Conservation (phyloP, 64 coral and sea anemone genomes). For the Pocillopora verrucosa region DNA sequence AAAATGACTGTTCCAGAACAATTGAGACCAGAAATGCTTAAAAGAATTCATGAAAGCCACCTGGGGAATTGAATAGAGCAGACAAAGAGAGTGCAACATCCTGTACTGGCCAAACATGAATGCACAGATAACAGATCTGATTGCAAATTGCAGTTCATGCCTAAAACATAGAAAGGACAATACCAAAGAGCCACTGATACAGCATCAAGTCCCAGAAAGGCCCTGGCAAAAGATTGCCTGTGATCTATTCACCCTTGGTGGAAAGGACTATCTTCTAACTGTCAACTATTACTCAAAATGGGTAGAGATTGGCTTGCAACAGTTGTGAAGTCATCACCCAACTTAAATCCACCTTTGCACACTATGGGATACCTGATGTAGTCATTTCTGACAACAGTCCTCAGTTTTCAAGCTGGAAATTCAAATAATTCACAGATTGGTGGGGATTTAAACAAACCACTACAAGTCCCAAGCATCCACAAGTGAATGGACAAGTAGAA, state of each 20-base stretch:
- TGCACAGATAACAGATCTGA: background rate
- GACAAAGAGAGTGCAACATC: background rate
- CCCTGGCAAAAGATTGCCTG: conserved; percentile 20
- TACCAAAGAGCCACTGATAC: conserved; percentile 16
- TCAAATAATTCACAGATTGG: no score
- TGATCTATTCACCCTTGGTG: conserved; percentile 6
- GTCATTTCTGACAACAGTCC: background rate
- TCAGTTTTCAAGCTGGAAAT: no score
- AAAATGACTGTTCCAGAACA: conserved; percentile 6
- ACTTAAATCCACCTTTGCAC: background rate
- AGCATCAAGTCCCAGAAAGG: background rate
- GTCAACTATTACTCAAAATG: background rate
- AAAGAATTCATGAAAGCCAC: background rate
- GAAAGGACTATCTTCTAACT: background rate
- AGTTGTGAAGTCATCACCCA: background rate
- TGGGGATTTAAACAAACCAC: no score
- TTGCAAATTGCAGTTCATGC: background rate
- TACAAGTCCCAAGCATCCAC: background rate
- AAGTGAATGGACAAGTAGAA: background rate
- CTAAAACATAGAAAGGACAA: background rate
- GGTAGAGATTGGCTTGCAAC: background rate
- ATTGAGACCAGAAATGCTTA: background rate
- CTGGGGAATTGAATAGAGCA: background rate
- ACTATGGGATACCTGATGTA: background rate
- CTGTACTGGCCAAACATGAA: background rate